Evolutionary conservation across 2,113 vertebrate species (phyloP), one percentile per base, ranked within the genome.

Genomic region (Sinocyclocheilus rhinocerous): DNA sequence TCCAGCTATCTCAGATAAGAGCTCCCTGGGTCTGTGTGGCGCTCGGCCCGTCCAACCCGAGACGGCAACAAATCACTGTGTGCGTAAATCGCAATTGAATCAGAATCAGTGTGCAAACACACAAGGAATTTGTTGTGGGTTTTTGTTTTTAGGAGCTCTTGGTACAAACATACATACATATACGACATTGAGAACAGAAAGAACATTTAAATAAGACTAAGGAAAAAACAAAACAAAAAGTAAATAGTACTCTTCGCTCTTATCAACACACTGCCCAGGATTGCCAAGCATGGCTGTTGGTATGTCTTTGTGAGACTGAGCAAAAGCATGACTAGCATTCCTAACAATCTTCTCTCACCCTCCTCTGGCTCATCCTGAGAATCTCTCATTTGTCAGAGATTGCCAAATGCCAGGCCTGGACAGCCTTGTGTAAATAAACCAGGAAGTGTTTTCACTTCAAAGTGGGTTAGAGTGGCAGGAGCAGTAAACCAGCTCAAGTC

Each of bases 1-100:
- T 87, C 83, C 78, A 85, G 78, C 85, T 76, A 82, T 84, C 75
- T 73, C 77, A 85, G 83, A 87, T 89, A 87, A 87, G 85, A 82
- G 86, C 61, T 83, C 18, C 26, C 15, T 12, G 70, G 29, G 39
- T 36, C 24, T 45, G 70, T 29, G 63, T 83, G 72, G 79, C 72
- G 61, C 61, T 52, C 69, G 5, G 78, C 61, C 87, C 69, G 50
- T 79, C 72, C 33, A 76, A 73, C 85, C 77, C 22, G 59, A 83
- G 82, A 78, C 36, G 10, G 26, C 83, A 77, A 75, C 88, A 85
- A 87, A 89, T 89, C 88, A 83, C 83, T 13, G 24, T 59, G 77
- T 7, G 42, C n/a, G 29, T 81, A 83, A 87, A 67, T 85, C 83
- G 79, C 33, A 61, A 76, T 78, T 89, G 82, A 83, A 86, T 42